A percentile compares a stretch with the other conserved stretches of the same genome.
These are phyloP conservation scores for Sinotaia quadrata DNA, from an alignment of 2,888 invertebrate species.

Conservation along the genomic window DNA sequence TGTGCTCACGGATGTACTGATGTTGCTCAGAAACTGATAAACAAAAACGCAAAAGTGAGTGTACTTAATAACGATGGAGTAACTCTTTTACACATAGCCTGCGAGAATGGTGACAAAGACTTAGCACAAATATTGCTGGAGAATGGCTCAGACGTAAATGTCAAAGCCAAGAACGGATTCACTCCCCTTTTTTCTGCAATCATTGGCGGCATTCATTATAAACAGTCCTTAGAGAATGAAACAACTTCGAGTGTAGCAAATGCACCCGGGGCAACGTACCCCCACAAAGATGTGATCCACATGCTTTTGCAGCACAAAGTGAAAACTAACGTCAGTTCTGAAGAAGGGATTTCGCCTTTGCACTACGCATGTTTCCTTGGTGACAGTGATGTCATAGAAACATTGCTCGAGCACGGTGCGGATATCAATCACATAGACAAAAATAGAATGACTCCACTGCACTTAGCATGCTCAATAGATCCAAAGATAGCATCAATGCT, in stretches of 20 bases:
- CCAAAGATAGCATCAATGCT: too few species aligned
- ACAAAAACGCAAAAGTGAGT: conserved; percentile 76
- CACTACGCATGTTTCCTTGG: background rate
- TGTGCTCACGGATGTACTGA: background rate
- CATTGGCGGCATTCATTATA: too few species aligned
- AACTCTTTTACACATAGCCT: conserved; percentile 94
- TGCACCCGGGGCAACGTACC: too few species aligned
- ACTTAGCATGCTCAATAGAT: background rate
- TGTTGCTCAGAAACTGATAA: background rate
- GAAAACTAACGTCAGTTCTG: background rate
- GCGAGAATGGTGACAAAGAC: conserved; percentile 88
- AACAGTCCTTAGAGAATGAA: too few species aligned
- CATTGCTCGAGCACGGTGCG: background rate
- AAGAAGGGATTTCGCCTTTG: background rate
- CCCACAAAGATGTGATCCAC: too few species aligned
- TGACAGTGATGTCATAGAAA: background rate
- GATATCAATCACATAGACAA: background rate
- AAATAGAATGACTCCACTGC: background rate
- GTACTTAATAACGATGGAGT: conserved; percentile 79
- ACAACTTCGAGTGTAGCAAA: too few species aligned
- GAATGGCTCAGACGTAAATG: conserved; percentile 82
- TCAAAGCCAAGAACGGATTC: conserved; percentile 86
- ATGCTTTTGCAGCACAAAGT: background rate
- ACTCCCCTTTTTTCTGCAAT: conserved; percentile 79
- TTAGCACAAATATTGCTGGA: conserved; percentile 84